Evolutionary conservation across 2,797 vertebrate genomes (phyloP).

Genomic region (Chromis chromis): DNA sequence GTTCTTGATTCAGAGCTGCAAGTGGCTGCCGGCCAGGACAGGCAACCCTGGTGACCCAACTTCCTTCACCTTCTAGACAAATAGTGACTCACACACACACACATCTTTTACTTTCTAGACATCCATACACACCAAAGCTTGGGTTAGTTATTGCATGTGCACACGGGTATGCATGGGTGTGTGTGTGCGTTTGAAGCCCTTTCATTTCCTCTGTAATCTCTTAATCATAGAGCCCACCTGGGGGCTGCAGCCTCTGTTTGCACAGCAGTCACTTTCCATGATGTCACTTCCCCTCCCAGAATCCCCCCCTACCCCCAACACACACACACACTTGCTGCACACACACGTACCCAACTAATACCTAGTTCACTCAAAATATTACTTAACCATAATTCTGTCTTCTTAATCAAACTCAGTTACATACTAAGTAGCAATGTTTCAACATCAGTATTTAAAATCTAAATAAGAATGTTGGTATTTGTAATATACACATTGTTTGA

Average conservation of each 20-base stretch:
- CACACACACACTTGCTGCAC: constrained; percentile 14
- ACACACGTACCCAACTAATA: constrained; percentile 24
- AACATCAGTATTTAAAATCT: neutral
- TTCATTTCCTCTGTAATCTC: constrained; percentile 82
- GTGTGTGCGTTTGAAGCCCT: constrained; percentile 51
- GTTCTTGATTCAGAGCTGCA: constrained; percentile 61
- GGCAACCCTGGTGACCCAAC: constrained; percentile 58
- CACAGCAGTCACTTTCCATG: constrained; percentile 77
- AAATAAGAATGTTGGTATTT: neutral
- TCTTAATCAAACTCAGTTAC: neutral
- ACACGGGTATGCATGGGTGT: constrained; percentile 23
- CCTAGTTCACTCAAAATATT: constrained; percentile 3
- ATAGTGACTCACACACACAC: constrained; percentile 30
- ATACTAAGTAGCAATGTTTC: neutral
- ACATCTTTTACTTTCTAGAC: constrained; percentile 32
- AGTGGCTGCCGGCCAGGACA: constrained; percentile 58
- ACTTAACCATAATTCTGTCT: neutral
- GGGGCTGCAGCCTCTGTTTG: constrained; percentile 65
- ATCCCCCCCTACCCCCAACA: constrained; percentile 1
- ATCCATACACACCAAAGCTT: constrained; percentile 24
- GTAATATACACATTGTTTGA: neutral
- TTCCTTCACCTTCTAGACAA: constrained; percentile 45
- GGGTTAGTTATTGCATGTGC: constrained; percentile 42
- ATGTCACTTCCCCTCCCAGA: constrained; percentile 70
- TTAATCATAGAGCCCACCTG: constrained; percentile 79